Evolutionary conservation across 2,797 vertebrate species (phyloP), one percentile per base, ranked within the genome.

Genomic region (Lacerta bilineata): DNA sequence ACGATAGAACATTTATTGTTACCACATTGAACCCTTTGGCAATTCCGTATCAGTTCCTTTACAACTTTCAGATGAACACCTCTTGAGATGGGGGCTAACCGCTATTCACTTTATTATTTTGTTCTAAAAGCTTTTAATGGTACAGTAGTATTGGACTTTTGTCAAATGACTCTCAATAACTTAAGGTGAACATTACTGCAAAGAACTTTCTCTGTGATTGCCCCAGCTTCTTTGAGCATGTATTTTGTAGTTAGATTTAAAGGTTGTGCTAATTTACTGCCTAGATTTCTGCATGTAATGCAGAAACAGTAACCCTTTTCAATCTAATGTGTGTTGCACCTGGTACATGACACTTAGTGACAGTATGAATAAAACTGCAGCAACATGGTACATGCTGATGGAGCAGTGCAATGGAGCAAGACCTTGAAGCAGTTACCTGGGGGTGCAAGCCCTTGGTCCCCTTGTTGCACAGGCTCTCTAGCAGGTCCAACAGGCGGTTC

Each of bases 401-500:
- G 25, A 66, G 36, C 3, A 27, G 20, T 27, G 33, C 5, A 69
- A 79, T 77, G 25, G 39, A 74, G 25, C 25, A 59, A 9, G 8
- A n/a, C 50, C 39, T 18, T n/a, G 27, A 61, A 85, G 55, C 18
- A 41, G 71, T 95, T 95, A 97, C 97, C 97, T 96, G 97, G 87
- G 80, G 91, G 93, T 76, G 91, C 84, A 50, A 95, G 94, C 4
- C 91, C 77, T n/a, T 95, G 93, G 68, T 97, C 96, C 10, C 94
- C 93, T 75, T 94, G 95, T 76, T 94, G 96, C 83, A 92, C 91
- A 5, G 89, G 90, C 90, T 95, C 96, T 90, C 93, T 94, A 0
- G 83, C 71, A 66, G 95, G 89, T 87, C 89, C 93, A 86, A 95
- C 94, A 2, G 27, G 13, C 46, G 95, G 79, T 86, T 97, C 97